Evolutionary conservation across 2,113 vertebrate species (phyloP).

Genomic region (Alligator sinensis): DNA sequence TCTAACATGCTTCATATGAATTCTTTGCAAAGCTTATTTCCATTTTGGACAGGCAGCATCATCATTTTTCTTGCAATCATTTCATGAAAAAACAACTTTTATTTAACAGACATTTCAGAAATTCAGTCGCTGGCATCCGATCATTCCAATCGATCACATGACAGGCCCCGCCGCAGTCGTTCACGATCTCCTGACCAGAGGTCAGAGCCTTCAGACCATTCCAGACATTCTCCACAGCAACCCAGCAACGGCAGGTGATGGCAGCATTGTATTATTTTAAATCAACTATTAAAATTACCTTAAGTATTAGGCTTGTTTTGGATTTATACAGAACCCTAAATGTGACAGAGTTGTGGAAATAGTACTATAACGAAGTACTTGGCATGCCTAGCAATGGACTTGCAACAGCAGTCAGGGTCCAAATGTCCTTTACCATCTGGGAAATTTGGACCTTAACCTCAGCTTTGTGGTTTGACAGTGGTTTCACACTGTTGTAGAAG

Average conservation of each 20-base stretch:
- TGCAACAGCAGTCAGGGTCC: neutral
- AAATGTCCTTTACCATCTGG: neutral
- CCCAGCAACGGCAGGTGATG: slow-evolving; percentile 96
- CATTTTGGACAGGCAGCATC: slow-evolving; percentile 44
- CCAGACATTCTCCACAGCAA: slow-evolving; percentile 95
- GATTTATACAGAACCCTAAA: neutral
- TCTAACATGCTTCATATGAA: slow-evolving; percentile 37
- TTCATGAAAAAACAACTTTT: slow-evolving; percentile 69
- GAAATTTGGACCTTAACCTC: neutral
- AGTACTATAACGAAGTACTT: fast-evolving
- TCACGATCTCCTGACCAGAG: slow-evolving; percentile 95
- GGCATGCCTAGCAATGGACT: neutral
- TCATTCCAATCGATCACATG: slow-evolving; percentile 97
- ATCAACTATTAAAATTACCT: neutral
- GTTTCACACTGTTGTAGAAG: neutral
- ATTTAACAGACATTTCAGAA: slow-evolving; percentile 97
- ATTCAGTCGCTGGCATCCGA: slow-evolving; percentile 98
- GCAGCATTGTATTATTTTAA: slow-evolving; percentile 52
- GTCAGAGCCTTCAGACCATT: slow-evolving; percentile 96
- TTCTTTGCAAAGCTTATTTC: slow-evolving; percentile 46
- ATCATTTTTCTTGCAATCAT: slow-evolving; percentile 64
- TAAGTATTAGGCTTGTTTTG: slow-evolving; percentile 20
- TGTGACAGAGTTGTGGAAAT: fast-evolving
- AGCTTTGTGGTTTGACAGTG: neutral
- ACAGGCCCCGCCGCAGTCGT: slow-evolving; percentile 91